Base-by-base conservation (phyloP, 2,888 invertebrate species). In the Bombylius major region DNA sequence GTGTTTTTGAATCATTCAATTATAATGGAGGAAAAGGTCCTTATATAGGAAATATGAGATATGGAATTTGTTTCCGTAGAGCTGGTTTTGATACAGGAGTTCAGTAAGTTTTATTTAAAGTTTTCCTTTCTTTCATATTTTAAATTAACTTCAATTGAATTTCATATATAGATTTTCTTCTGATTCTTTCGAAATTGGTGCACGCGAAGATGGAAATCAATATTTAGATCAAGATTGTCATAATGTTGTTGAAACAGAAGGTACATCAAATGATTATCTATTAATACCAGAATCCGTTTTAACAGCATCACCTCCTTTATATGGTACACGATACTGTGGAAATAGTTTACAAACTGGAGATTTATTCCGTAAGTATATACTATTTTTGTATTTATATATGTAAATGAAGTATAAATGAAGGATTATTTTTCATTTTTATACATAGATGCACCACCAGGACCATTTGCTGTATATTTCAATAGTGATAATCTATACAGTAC, bases 61-160 rank as follows among this genome's bases (percentile, higher is more conserved):
- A 86, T 63, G 79, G 82, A 0, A 81, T 82, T 1, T 85, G 84
- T 67, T 83, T 86, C 67, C 80, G 77, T 63, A 65, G 70, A 3
- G 54, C 54, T 13, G 36, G 63, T 9, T 64, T 63, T 8, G 65
- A 69, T 51, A 65, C 61, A 34, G 66, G 65, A 61, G 67, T 72
- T 46, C 65, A 69, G 72, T 72, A 55, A 62, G 65, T 59, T 32
- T n/a, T n/a, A 23, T 23, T 23, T 23, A n/a, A n/a, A 39, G 33
- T 13, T 46, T 3, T 14, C 14, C 14, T 33, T 23, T 23, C 4
- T 45, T 32, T 45, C 1, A 45, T 14, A 33, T 34, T 32, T 4
- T n/a, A 23, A 34, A 47, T 36, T 23, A 42, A 42, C 9, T 23
- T 23, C 23, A 23, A 23, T 5, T 49, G 31, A 44, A 23, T 12